A percentile compares a stretch with the other conserved stretches of the same genome.
These are phyloP conservation scores for Epinotia nisella DNA, from an alignment of 2,888 invertebrate species.

Conservation along the genomic window DNA sequence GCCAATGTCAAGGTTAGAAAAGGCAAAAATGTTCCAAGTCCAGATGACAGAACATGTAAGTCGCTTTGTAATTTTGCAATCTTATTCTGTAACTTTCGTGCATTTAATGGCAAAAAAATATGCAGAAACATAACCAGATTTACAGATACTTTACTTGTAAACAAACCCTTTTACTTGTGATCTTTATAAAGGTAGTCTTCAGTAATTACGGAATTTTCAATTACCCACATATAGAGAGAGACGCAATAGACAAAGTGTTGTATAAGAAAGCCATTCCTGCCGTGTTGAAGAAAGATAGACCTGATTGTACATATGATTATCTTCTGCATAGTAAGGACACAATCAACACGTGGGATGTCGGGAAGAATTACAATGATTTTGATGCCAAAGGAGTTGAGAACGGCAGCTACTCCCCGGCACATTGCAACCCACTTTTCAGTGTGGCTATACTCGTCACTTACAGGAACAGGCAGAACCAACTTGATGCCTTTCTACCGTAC, in stretches of 20 bases:
- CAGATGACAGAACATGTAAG: too few species aligned
- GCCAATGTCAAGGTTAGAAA: too few species aligned
- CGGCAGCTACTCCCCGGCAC: slow-evolving; percentile 66
- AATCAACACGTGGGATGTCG: slow-evolving; percentile 58
- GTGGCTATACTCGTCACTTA: slow-evolving; percentile 93
- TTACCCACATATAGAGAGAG: slow-evolving; percentile 60
- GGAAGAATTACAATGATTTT: slow-evolving; percentile 57
- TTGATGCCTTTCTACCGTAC: slow-evolving; percentile 91
- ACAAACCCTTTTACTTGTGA: slow-evolving; percentile 46
- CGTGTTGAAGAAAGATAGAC: slow-evolving; percentile 50
- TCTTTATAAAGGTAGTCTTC: slow-evolving; percentile 61
- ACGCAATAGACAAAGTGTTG: slow-evolving; percentile 57
- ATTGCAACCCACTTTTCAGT: slow-evolving; percentile 81
- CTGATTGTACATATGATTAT: slow-evolving; percentile 67
- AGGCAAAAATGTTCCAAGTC: too few species aligned
- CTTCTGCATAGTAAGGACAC: slow-evolving; percentile 59
- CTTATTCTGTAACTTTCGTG: too few species aligned
- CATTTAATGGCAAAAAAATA: slow-evolving; percentile 41
- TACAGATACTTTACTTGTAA: slow-evolving; percentile 49
- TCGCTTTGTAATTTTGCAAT: too few species aligned
- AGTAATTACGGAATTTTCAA: slow-evolving; percentile 59
- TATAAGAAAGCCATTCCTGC: slow-evolving; percentile 57
- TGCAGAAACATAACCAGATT: slow-evolving; percentile 55
- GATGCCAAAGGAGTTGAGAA: slow-evolving; percentile 38
- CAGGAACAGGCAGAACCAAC: slow-evolving; percentile 90